Base-by-base conservation (phyloP, 2,113 vertebrate genomes). In the Alaudala cheleensis region DNA sequence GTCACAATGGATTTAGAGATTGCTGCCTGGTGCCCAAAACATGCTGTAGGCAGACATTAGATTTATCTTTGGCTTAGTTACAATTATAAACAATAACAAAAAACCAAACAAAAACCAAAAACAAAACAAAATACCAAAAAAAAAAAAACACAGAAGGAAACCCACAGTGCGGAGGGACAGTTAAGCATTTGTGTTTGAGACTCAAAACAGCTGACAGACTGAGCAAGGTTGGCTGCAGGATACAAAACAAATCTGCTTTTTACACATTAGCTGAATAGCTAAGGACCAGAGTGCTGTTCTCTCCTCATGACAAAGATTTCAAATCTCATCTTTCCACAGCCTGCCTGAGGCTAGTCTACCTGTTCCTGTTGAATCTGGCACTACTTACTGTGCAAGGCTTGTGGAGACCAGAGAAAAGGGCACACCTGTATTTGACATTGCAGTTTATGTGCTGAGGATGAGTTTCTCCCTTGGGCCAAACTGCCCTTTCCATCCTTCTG, bases 41-140 rank as follows among this genome's bases (percentile, higher is more conserved):
- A 34, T 74, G 47, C 82, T 62, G 71, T 29, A 57, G 54, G 11
- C 42, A 58, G 62, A 54, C 64, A 86, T 62, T 71, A 47, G 39
- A 92, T 96, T 94, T 80, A 81, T 95, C 86, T 93, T 83, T 70
- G 76, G 54, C 67, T 90, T 83, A 88, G 50, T 53, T 34, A 88
- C 85, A 83, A 93, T 95, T 97, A 94, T 94, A 94, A 88, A 33
- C 66, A 88, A 24, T 81, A 93, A 90, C n/a, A 7, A 44, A 42
- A 42, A 42, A 42, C 40, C 40, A 42, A 42, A 42, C 12, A 42
- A 42, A 42, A 12, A 42, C 40, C 12, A 42, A 42, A 12, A 42
- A 42, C 12, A 42, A 42, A 42, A 42, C 40, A 12, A 42, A 42
- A 42, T 5, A 42, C 12, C 40, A 42, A 42, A 42, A 42, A 42